Conservation (phyloP, 2,113 vertebrate genomes). For the Amia ocellicauda region DNA sequence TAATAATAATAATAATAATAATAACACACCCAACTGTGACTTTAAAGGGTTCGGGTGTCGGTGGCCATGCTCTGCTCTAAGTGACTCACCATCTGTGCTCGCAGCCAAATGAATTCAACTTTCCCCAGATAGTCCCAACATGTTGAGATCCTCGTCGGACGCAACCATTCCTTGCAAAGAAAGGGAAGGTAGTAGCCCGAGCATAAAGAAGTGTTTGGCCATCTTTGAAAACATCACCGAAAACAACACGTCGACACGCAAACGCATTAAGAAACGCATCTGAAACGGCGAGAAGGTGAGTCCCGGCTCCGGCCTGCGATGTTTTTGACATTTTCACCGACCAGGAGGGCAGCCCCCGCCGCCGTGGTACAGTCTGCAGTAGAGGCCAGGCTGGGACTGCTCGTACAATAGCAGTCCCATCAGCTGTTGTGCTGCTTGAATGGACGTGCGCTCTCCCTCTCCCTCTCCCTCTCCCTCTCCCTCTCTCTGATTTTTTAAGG, state of each 20-base stretch:
- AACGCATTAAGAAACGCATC: not conserved
- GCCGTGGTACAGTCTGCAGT: constrained; percentile 52
- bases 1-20: not conserved
- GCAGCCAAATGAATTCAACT: constrained; percentile 41
- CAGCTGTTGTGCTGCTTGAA: constrained; percentile 50
- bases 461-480: no score
- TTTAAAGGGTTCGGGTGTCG: constrained; percentile 17
- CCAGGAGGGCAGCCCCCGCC: not conserved
- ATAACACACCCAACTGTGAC: constrained; percentile 1
- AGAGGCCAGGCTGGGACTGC: constrained; percentile 34
- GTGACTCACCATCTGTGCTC: constrained; percentile 38
- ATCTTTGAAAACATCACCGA: not conserved
- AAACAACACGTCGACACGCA: not conserved
- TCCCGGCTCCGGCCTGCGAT: no score
- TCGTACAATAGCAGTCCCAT: constrained; percentile 40
- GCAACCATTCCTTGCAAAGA: constrained; percentile 13
- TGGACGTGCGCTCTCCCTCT: constrained; percentile 29
- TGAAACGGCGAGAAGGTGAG: not conserved
- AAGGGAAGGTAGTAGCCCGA: not conserved
- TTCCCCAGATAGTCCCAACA: constrained; percentile 43
- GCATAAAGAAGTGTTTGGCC: not conserved
- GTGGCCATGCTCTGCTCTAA: constrained; percentile 17
- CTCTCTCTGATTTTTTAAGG: constrained; percentile 13
- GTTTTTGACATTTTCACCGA: no score
- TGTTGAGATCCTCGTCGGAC: constrained; percentile 22